Evolutionary conservation across 1,140 invertebrate species (phyloP).

Genomic region (Limonius californicus): DNA sequence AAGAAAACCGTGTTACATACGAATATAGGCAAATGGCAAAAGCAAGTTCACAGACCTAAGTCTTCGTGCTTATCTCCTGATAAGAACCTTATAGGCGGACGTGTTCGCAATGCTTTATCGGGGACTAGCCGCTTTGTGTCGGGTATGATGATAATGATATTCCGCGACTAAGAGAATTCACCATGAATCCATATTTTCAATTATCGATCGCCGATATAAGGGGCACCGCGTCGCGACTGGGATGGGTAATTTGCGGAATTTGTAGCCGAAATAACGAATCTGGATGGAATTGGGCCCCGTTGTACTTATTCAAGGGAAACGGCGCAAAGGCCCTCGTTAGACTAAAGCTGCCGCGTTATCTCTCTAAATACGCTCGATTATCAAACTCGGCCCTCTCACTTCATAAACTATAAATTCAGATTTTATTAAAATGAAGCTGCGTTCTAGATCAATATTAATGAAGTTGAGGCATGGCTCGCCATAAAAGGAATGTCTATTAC

Average conservation of each 20-base stretch:
- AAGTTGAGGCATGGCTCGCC: too few species aligned
- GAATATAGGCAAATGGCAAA: slow-evolving; percentile 16
- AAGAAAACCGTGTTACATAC: background rate
- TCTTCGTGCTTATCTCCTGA: slow-evolving; percentile 22
- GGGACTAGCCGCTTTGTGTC: slow-evolving; percentile 22
- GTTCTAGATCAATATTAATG: too few species aligned
- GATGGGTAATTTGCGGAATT: background rate
- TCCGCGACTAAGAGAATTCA: background rate
- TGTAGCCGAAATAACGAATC: background rate
- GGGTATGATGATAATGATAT: background rate
- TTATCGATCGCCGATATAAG: background rate
- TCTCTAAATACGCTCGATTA: too few species aligned
- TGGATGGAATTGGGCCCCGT: background rate
- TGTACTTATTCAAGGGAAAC: too few species aligned
- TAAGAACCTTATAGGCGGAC: slow-evolving; percentile 24
- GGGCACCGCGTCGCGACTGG: background rate
- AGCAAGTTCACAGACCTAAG: slow-evolving; percentile 13
- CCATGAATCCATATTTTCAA: slow-evolving; percentile 1
- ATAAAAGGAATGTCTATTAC: too few species aligned
- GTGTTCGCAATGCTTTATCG: slow-evolving; percentile 21
- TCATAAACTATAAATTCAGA: too few species aligned
- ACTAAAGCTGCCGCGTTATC: too few species aligned
- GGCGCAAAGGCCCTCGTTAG: too few species aligned
- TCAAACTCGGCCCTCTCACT: too few species aligned
- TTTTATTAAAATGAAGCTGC: too few species aligned